A percentile compares a stretch with the other conserved stretches of the same genome.
Conservation (phyloP, 2,113 vertebrate genomes). For the Entelurus aequoreus region DNA sequence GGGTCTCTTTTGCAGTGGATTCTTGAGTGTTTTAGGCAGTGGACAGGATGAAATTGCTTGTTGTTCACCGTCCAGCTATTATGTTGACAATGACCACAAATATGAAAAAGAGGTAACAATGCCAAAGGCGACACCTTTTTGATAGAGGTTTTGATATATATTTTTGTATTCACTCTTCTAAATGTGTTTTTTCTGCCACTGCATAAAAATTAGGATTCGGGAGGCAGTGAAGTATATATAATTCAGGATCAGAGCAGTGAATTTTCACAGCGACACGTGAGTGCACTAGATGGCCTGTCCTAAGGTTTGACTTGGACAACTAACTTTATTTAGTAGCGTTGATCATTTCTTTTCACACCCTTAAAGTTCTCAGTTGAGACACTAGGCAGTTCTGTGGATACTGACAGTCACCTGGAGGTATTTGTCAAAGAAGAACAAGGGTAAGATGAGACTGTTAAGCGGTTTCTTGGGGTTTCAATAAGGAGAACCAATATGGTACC, state of each 20-base stretch:
- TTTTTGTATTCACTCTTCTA: not conserved
- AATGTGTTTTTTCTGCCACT: not conserved
- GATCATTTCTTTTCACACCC: not conserved
- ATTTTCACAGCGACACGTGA: not conserved
- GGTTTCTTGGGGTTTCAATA: conserved; percentile 48
- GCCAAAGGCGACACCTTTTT: not conserved
- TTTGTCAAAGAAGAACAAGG: conserved; percentile 36
- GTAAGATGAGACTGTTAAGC: conserved; percentile 47
- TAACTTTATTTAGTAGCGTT: not conserved
- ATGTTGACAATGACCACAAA: not conserved
- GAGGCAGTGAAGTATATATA: not conserved
- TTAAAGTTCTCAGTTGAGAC: not conserved
- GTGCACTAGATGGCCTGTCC: not conserved
- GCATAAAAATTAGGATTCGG: not conserved
- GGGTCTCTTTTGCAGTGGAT: not conserved
- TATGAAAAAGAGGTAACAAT: not conserved
- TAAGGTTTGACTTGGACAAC: not conserved
- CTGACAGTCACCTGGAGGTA: conserved; percentile 21
- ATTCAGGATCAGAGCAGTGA: not conserved
- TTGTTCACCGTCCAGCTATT: not conserved
- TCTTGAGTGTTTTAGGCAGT: not conserved
- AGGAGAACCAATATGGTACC: too few species aligned
- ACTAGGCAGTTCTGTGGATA: conserved; percentile 12
- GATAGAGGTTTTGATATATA: not conserved
- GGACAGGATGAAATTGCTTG: not conserved